Conservation (phyloP, 2,113 vertebrate genomes). For the Lepus timidus region DNA sequence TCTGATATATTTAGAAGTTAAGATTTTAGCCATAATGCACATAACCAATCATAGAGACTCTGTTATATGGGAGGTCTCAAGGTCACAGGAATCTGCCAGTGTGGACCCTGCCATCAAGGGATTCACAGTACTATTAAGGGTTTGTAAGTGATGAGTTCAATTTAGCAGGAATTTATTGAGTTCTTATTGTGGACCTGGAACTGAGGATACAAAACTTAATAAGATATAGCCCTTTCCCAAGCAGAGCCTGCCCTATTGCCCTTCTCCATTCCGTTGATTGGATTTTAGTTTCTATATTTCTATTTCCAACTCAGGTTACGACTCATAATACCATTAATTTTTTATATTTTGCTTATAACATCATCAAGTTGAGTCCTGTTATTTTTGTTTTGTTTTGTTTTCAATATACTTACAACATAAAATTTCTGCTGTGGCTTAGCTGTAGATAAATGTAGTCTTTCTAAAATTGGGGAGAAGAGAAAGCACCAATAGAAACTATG, state of each 20-base stretch:
- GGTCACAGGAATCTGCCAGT: not conserved
- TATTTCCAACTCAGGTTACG: constrained; percentile 40
- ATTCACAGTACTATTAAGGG: constrained; percentile 60
- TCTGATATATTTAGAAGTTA: not conserved
- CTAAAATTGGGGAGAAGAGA: constrained; percentile 26
- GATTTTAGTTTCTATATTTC: constrained; percentile 63
- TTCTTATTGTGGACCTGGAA: constrained; percentile 47
- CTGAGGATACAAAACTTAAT: constrained; percentile 62
- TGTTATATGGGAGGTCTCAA: not conserved
- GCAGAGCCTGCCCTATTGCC: constrained; percentile 56
- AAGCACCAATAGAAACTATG: not conserved
- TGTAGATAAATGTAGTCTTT: constrained; percentile 32
- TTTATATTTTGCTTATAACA: constrained; percentile 59
- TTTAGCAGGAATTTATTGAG: constrained; percentile 74
- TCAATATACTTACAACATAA: not conserved
- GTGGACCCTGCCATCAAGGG: constrained; percentile 58
- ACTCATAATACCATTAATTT: constrained; percentile 56
- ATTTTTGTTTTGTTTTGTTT: constrained; percentile 39
- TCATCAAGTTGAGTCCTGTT: not conserved
- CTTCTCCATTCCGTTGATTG: constrained; percentile 44
- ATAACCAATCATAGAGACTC: not conserved
- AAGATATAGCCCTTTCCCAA: constrained; percentile 33
- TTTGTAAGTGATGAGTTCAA: constrained; percentile 77
- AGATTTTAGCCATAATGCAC: not conserved
- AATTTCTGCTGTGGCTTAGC: not conserved